Evolutionary conservation across 2,888 invertebrate genomes (phyloP), one percentile per base, ranked within the genome.

Genomic region (Diarsia dahlii): DNA sequence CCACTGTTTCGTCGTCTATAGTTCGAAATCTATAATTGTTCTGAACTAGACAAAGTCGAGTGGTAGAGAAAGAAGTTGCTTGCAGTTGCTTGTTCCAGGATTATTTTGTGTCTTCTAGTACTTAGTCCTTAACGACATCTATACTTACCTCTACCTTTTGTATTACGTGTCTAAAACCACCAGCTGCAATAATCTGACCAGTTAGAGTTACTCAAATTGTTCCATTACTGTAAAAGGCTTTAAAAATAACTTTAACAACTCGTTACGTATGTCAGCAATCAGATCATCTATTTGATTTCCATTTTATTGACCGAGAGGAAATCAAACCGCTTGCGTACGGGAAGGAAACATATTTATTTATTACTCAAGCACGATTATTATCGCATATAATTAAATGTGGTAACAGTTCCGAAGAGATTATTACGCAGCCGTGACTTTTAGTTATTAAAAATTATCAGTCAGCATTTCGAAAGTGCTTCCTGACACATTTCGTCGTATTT

Each of bases 401-500:
- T 73, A 84, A 77, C 65, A 62, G 52, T 71, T 64, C 23, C 56
- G 60, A 71, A 69, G 28, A 69, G 28, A 71, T 58, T 72, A 45
- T 66, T 71, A 60, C 50, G 56, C 48, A 71, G 74, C 52, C 67
- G 62, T 69, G 62, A 75, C 62, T 75, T 70, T 74, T 34, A n/a
- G 58, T 60, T 63, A 46, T 66, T 52, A 66, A 56, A 62, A 65
- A 50, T 60, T 58, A 67, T 67, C 67, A 60, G 15, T 54, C 5
- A 13, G 48, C 52, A 70, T 66, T 58, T 67, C 64, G 74, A 73
- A 68, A 73, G 78, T 63, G 66, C 52, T 76, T 68, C 79, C 79
- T 81, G 13, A 64, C 67, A 75, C 75, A 67, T 81, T 85, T 77
- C 78, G 75, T 79, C 81, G 74, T 54, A 85, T 87, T 90, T 89